These are phyloP conservation scores for Troides aeacus DNA, from an alignment of 2,888 invertebrate genomes.

Conservation along the genomic window DNA sequence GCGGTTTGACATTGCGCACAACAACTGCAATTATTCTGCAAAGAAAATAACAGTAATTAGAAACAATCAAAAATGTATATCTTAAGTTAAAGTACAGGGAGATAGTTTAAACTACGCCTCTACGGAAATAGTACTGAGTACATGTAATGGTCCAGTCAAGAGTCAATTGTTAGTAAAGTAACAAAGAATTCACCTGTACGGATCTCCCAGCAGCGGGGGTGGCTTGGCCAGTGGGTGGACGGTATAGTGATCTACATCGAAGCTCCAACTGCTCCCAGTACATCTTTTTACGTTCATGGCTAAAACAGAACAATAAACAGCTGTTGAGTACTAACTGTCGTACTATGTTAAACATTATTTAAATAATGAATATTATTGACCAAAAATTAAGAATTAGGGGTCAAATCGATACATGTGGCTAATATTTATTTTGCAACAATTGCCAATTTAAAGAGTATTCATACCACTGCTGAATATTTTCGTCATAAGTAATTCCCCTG, in stretches of 20 bases:
- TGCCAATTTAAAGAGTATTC: too few relatives aligned
- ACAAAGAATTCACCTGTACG: slow-evolving; percentile 47
- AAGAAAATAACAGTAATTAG: slow-evolving; percentile 25
- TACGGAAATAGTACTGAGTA: too few relatives aligned
- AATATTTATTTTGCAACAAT: too few relatives aligned
- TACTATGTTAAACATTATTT: not conserved
- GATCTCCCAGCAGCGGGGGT: slow-evolving; percentile 51
- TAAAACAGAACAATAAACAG: slow-evolving; percentile 51
- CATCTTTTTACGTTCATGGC: slow-evolving; percentile 96
- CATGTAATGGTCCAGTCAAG: too few relatives aligned
- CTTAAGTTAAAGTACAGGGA: too few relatives aligned
- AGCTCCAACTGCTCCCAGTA: slow-evolving; percentile 96
- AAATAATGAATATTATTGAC: not conserved
- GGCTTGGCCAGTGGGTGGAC: slow-evolving; percentile 58
- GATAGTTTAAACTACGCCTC: too few relatives aligned
- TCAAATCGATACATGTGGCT: too few relatives aligned
- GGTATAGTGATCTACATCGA: slow-evolving; percentile 88
- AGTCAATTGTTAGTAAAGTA: not conserved
- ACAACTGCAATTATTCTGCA: slow-evolving; percentile 67
- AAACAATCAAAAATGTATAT: too few relatives aligned
- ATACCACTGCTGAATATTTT: too few relatives aligned
- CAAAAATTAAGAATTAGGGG: not conserved
- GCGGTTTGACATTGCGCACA: slow-evolving; percentile 70
- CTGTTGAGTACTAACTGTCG: not conserved
- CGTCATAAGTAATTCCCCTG: too few relatives aligned